Evolutionary conservation across 1,140 invertebrate genomes (phyloP).

Genomic region (Leguminivora glycinivorella): DNA sequence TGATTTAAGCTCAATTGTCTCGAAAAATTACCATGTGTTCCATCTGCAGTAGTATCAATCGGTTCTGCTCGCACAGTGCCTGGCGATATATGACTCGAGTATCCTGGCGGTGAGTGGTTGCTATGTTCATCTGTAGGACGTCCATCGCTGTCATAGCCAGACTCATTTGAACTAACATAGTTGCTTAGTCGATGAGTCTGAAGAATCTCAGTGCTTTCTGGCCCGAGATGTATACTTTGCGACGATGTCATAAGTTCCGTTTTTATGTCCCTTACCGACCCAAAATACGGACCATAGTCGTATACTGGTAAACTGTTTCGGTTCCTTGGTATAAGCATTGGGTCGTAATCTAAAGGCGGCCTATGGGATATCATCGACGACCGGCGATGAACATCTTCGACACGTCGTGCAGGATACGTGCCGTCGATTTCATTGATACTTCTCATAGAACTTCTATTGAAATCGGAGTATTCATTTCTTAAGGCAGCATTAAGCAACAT

Average conservation of each 20-base stretch:
- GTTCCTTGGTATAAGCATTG: slow-evolving; percentile 69
- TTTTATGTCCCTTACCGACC: slow-evolving; percentile 67
- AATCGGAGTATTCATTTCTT: slow-evolving; percentile 63
- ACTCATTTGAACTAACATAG: slow-evolving; percentile 90
- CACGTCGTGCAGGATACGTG: slow-evolving; percentile 48
- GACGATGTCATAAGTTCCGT: slow-evolving; percentile 68
- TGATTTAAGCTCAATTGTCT: slow-evolving; percentile 73
- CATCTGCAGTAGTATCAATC: slow-evolving; percentile 47
- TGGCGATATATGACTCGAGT: slow-evolving; percentile 56
- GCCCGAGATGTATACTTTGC: slow-evolving; percentile 72
- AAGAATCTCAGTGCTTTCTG: slow-evolving; percentile 54
- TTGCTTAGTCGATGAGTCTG: slow-evolving; percentile 81
- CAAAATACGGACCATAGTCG: slow-evolving; percentile 64
- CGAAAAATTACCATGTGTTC: slow-evolving; percentile 57
- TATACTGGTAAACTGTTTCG: slow-evolving; percentile 76
- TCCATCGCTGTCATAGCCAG: slow-evolving; percentile 89
- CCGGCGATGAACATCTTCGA: slow-evolving; percentile 58
- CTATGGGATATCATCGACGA: slow-evolving; percentile 73
- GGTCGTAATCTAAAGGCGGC: slow-evolving; percentile 66
- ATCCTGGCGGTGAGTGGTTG: slow-evolving; percentile 76
- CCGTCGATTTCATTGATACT: slow-evolving; percentile 67
- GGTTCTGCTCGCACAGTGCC: slow-evolving; percentile 43
- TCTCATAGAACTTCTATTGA: slow-evolving; percentile 67
- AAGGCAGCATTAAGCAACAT: slow-evolving; percentile 56
- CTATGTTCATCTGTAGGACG: slow-evolving; percentile 80